A percentile compares a stretch with the other conserved stretches of the same genome.
Conservation (phyloP, 2,797 vertebrate species). For the Taenioides sp. region DNA sequence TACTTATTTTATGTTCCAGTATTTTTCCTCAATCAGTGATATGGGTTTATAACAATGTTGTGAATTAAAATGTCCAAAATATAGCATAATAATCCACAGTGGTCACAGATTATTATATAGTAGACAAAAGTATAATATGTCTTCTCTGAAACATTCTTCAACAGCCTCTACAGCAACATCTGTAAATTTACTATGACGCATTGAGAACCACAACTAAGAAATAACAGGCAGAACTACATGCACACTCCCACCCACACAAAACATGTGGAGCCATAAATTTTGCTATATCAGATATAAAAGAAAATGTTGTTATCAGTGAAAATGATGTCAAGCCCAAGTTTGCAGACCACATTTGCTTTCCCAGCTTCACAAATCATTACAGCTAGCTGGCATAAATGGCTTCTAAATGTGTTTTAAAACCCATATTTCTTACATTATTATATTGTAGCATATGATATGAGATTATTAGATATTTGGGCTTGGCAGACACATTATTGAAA, state of each 20-base stretch:
- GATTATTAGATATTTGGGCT: slow-evolving; percentile 10
- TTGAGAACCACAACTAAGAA: too few species aligned
- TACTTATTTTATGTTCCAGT: too few species aligned
- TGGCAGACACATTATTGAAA: slow-evolving; percentile 6
- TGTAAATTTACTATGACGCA: background rate
- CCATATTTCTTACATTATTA: background rate
- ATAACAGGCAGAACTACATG: background rate
- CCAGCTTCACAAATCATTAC: background rate
- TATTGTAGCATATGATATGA: background rate
- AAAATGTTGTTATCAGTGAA: background rate
- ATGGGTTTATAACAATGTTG: too few species aligned
- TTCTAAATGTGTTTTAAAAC: background rate
- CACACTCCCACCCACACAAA: background rate
- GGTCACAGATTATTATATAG: too few species aligned
- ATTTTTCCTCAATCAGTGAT: too few species aligned
- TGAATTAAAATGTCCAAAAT: too few species aligned
- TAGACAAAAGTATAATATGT: too few species aligned
- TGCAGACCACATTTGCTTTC: background rate
- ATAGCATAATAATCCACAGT: too few species aligned
- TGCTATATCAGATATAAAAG: background rate
- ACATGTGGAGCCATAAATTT: background rate
- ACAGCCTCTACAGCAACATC: background rate
- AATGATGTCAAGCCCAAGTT: background rate
- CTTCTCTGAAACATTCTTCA: too few species aligned
- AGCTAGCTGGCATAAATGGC: background rate